These are phyloP conservation scores for Cichlasoma orientale DNA, from an alignment of 2,797 vertebrate species.

Conservation along the genomic window DNA sequence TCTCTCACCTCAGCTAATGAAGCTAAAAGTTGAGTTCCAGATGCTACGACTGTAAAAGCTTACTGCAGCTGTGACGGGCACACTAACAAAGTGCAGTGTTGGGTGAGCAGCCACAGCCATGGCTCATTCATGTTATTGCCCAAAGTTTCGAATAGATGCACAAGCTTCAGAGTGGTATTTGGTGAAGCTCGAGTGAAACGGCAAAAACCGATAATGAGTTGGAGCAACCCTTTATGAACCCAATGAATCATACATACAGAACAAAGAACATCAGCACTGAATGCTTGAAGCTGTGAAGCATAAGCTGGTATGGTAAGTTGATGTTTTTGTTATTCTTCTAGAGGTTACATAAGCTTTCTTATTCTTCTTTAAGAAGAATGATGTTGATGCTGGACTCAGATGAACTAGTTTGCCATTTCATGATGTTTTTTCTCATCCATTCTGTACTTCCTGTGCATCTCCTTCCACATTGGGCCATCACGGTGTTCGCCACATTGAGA, in stretches of 20 bases:
- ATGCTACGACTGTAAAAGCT: too few relatives aligned
- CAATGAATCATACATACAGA: fast-evolving
- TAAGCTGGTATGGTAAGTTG: conserved; percentile 46
- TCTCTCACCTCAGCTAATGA: neutral
- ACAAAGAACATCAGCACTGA: neutral
- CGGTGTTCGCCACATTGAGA: neutral
- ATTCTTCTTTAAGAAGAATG: neutral
- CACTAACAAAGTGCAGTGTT: neutral
- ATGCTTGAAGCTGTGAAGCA: neutral
- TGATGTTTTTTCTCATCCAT: neutral
- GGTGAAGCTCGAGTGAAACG: neutral
- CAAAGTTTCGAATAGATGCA: neutral
- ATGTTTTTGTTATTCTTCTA: conserved; percentile 9
- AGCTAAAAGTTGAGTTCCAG: too few relatives aligned
- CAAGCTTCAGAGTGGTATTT: neutral
- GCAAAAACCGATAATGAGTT: neutral
- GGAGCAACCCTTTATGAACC: neutral
- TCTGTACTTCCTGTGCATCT: neutral
- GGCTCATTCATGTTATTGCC: neutral
- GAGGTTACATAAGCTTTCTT: neutral
- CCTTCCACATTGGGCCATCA: neutral
- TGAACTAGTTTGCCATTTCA: neutral
- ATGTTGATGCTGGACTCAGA: neutral
- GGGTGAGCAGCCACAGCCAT: neutral
- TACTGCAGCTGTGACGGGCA: too few relatives aligned